A percentile compares a stretch with the other conserved stretches of the same genome.
These are phyloP conservation scores for Thumatha senex DNA, from an alignment of 2,888 invertebrate species.

Conservation along the genomic window DNA sequence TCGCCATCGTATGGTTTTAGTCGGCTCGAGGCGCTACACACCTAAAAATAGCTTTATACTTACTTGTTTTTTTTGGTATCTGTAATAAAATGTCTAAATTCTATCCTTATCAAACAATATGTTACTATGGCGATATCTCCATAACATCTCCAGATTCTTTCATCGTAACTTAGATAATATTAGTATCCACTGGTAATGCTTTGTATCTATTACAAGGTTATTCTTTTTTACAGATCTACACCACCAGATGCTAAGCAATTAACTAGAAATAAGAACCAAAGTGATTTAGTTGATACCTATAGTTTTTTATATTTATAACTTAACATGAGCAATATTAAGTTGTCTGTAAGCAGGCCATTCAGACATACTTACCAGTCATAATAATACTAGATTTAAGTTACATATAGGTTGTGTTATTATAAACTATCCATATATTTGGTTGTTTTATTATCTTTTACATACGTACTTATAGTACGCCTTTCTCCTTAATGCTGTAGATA, in stretches of 20 bases:
- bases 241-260: slow-evolving; percentile 15
- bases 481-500: no score
- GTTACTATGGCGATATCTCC: no score
- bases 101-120: no score
- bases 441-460: slow-evolving; percentile 6
- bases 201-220: no score
- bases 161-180: no score
- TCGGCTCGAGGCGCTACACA: no score
- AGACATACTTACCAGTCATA: slow-evolving; percentile 26
- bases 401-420: slow-evolving; percentile 9
- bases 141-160: no score
- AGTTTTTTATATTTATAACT: slow-evolving; percentile 24
- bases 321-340: slow-evolving; percentile 9
- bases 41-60: no score
- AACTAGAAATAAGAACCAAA: slow-evolving; percentile 40
- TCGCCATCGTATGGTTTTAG: no score
- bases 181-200: no score
- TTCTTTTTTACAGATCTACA: slow-evolving; percentile 20
- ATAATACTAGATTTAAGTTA: slow-evolving; percentile 9
- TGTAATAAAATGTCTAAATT: no score
- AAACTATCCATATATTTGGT: slow-evolving; percentile 8
- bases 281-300: slow-evolving; percentile 29
- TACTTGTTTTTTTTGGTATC: no score
- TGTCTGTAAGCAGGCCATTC: not conserved
- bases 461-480: not conserved